phyloP scores from a whole-genome alignment of 1,140 invertebrate genomes.

The Diploscapter pachys region DNA sequence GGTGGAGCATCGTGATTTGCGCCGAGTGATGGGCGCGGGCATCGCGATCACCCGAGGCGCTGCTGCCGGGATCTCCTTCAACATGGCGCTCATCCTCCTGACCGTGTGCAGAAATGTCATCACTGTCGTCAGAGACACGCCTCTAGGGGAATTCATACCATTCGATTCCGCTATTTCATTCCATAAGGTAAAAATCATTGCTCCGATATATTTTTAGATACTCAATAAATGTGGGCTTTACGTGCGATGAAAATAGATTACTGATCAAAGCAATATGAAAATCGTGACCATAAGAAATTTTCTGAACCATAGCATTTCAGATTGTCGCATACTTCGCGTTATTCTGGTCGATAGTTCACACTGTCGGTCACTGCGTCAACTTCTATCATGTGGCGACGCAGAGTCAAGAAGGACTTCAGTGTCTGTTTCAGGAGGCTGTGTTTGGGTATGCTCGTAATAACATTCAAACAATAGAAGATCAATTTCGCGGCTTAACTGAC shows the following conservation, averaged over 20 bases:
- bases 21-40: slow-evolving; percentile 96
- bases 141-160: slow-evolving; percentile 94
- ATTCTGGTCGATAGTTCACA: slow-evolving; percentile 77
- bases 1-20: slow-evolving; percentile 83
- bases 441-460: slow-evolving; percentile 66
- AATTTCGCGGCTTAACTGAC: too few species aligned
- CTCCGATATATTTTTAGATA: too few species aligned
- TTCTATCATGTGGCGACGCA: slow-evolving; percentile 98
- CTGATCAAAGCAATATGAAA: too few species aligned
- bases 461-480: background rate
- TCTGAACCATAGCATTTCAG: slow-evolving; percentile 23
- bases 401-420: slow-evolving; percentile 85
- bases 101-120: slow-evolving; percentile 96
- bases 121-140: slow-evolving; percentile 91
- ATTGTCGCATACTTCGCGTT: slow-evolving; percentile 92
- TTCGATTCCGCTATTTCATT: slow-evolving; percentile 95
- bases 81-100: slow-evolving; percentile 84
- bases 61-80: slow-evolving; percentile 74
- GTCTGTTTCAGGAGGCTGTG: slow-evolving; percentile 86
- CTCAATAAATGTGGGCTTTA: too few species aligned
- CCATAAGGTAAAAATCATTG: slow-evolving; percentile 69
- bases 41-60: slow-evolving; percentile 95
- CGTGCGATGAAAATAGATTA: too few species aligned
- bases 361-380: slow-evolving; percentile 93
- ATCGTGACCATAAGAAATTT: too few species aligned